These are phyloP conservation scores for Lonchura striata DNA, from an alignment of 2,113 vertebrate genomes.

Conservation along the genomic window DNA sequence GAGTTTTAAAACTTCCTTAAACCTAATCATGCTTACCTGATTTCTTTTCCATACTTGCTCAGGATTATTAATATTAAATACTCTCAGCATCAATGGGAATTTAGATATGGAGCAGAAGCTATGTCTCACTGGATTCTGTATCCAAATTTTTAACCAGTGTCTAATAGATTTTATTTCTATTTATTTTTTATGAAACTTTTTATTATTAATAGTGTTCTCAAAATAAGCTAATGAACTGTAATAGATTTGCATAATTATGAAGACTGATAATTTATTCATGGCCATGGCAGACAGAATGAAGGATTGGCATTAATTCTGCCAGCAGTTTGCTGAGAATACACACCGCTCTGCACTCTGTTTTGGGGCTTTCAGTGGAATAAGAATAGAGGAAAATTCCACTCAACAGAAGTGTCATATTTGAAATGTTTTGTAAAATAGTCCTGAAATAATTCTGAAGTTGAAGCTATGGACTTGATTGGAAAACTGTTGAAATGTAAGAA, in stretches of 20 bases:
- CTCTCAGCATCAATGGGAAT: background rate
- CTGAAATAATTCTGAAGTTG: background rate
- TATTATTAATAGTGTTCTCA: slow-evolving; percentile 61
- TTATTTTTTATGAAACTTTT: slow-evolving; percentile 41
- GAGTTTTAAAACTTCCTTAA: background rate
- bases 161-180: slow-evolving; percentile 55
- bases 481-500: background rate
- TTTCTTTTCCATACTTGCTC: background rate
- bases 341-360: background rate
- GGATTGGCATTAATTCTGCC: background rate
- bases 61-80: background rate
- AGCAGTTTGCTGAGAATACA: background rate
- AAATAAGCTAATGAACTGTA: slow-evolving; percentile 51
- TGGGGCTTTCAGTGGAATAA: background rate
- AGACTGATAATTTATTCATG: slow-evolving; percentile 50
- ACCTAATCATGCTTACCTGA: background rate
- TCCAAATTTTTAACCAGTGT: background rate
- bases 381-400: background rate
- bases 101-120: background rate
- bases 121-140: background rate
- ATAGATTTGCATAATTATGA: slow-evolving; percentile 51
- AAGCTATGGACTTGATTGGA: background rate
- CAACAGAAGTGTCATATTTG: background rate
- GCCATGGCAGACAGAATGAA: background rate
- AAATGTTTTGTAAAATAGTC: background rate